Evolutionary conservation across 2,797 vertebrate species (phyloP).

Genomic region (Tympanoctomys barrerae): DNA sequence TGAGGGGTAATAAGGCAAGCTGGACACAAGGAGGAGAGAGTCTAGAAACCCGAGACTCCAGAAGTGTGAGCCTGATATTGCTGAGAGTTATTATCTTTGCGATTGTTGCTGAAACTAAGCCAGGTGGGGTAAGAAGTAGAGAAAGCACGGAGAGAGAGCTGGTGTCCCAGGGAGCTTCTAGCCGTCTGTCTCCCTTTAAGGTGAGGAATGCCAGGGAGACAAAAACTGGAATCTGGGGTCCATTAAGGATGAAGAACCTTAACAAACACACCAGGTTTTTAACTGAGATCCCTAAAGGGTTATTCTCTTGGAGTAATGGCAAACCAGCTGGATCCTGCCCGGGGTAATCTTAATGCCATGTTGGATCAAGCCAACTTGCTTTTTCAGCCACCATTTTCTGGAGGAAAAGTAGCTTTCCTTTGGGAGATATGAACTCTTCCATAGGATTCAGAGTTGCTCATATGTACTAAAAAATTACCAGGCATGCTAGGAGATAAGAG

Average conservation of each 20-base stretch:
- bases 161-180: background rate
- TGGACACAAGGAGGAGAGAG: background rate
- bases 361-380: background rate
- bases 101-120: background rate
- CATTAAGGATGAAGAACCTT: background rate
- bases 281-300: background rate
- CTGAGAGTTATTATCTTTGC: background rate
- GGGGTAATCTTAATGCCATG: background rate
- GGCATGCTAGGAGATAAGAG: background rate
- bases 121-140: background rate
- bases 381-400: background rate
- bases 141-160: background rate
- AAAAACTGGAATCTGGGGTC: background rate
- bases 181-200: background rate
- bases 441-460: background rate
- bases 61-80: background rate
- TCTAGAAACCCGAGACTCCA: background rate
- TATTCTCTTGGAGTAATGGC: background rate
- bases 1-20: background rate
- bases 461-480: background rate
- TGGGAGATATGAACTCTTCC: background rate
- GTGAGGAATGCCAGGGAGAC: background rate
- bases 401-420: background rate
- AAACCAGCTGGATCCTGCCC: background rate
- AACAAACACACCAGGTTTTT: constrained; percentile 21